These are phyloP conservation scores for Bombus affinis DNA, from an alignment of 1,140 invertebrate genomes.

Conservation along the genomic window DNA sequence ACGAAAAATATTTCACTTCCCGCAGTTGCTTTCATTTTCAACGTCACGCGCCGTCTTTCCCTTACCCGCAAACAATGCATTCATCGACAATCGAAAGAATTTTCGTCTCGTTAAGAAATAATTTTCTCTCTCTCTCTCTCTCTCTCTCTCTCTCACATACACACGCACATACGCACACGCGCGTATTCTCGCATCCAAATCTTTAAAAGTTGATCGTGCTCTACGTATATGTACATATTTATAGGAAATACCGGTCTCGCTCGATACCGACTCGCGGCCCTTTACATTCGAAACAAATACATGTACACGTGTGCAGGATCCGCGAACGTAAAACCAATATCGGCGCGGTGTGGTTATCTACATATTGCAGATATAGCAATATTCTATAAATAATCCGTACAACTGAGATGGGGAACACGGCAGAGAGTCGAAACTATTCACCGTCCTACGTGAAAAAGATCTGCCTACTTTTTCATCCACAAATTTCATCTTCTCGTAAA, in stretches of 20 bases:
- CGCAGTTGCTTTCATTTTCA: background rate
- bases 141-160: fast-evolving
- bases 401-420: background rate
- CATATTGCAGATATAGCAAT: conserved; percentile 44
- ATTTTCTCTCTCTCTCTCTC: background rate
- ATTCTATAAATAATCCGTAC: conserved; percentile 46
- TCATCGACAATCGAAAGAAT: background rate
- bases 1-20: background rate
- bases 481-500: background rate
- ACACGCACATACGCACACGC: too few species aligned
- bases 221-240: conserved; percentile 14
- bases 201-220: conserved; percentile 16
- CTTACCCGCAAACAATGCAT: conserved; percentile 1
- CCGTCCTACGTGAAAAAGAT: conserved; percentile 10
- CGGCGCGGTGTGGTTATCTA: conserved; percentile 38
- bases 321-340: conserved; percentile 43
- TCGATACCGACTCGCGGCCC: conserved; percentile 24
- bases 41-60: background rate
- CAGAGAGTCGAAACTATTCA: background rate
- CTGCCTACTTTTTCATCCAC: background rate
- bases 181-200: background rate
- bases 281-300: conserved; percentile 30
- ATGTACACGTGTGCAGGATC: background rate
- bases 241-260: conserved; percentile 21
- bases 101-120: conserved; percentile 20